A percentile compares a stretch with the other conserved stretches of the same genome.
phyloP scores from a whole-genome alignment of 2,113 vertebrate species.

The Aplodontia rufa region DNA sequence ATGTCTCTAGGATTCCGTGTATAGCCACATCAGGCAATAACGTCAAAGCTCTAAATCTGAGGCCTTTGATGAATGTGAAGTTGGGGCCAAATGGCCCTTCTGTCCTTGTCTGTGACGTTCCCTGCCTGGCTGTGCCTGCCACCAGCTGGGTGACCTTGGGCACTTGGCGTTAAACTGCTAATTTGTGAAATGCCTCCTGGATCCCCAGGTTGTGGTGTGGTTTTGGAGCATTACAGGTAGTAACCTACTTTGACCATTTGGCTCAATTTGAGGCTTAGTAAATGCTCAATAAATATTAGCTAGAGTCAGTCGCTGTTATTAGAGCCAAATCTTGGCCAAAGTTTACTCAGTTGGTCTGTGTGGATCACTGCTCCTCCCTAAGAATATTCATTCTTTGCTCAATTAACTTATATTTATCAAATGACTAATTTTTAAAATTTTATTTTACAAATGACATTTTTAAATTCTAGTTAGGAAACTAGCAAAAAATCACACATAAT shows the following conservation, averaged over 20 bases:
- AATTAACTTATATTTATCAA: not conserved
- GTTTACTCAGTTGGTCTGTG: not conserved
- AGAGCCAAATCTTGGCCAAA: not conserved
- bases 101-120: slow-evolving; percentile 32
- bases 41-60: slow-evolving; percentile 52
- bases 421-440: not conserved
- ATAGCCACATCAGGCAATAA: not conserved
- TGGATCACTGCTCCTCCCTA: not conserved
- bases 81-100: slow-evolving; percentile 35
- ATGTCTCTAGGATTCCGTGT: not conserved
- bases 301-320: not conserved
- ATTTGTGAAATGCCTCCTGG: not conserved
- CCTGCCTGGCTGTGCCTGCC: not conserved
- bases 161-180: not conserved
- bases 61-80: not conserved
- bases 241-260: not conserved
- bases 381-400: slow-evolving; percentile 9
- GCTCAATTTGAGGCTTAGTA: not conserved
- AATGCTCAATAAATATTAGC: slow-evolving; percentile 42
- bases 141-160: not conserved
- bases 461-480: slow-evolving; percentile 18
- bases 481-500: not conserved
- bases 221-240: slow-evolving; percentile 23
- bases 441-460: not conserved
- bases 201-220: not conserved